Evolutionary conservation across 2,888 invertebrate species (phyloP).

Genomic region (Microctonus aethiopoides): DNA sequence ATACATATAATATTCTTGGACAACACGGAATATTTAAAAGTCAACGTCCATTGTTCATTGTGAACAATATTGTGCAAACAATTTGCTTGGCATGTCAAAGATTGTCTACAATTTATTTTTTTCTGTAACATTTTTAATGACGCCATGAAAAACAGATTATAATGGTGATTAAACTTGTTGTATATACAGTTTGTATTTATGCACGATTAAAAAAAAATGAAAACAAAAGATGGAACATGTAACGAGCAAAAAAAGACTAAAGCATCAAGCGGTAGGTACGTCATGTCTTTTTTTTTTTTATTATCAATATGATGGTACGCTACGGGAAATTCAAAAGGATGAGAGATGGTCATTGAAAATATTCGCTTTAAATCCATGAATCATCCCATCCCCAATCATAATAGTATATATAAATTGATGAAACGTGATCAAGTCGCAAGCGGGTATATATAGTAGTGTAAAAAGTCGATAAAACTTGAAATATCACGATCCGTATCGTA

Average conservation of each 20-base stretch:
- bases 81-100: background rate
- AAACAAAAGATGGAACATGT: background rate
- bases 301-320: background rate
- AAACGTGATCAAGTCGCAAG: conserved; percentile 32
- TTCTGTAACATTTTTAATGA: background rate
- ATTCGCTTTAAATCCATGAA: conserved; percentile 9
- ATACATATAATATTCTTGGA: background rate
- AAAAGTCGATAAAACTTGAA: conserved; percentile 42
- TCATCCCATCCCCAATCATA: background rate
- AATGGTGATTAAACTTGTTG: background rate
- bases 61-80: background rate
- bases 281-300: background rate
- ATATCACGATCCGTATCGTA: conserved; percentile 36
- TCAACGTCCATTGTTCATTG: background rate
- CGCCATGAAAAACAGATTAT: background rate
- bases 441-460: conserved; percentile 24
- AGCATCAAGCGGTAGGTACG: background rate
- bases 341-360: background rate
- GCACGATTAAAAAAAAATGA: background rate
- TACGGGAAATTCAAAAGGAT: background rate
- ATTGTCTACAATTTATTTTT: background rate
- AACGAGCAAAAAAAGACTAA: background rate
- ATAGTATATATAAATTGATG: conserved; percentile 19
- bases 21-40: background rate
- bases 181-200: background rate